Conservation (phyloP, 2,888 invertebrate species). For the Muscina levida region DNA sequence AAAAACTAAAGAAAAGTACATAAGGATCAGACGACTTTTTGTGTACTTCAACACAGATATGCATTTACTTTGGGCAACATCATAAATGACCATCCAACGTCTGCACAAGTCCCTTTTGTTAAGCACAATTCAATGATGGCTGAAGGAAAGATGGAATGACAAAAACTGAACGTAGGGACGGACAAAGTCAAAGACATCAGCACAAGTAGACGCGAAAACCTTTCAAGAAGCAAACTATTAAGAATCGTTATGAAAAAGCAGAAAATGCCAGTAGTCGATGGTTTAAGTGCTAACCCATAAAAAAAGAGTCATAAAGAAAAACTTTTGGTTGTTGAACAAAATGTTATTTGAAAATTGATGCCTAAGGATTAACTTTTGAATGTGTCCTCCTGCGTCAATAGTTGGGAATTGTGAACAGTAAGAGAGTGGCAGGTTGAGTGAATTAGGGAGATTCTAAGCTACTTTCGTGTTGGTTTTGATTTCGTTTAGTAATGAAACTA, state of each 20-base stretch:
- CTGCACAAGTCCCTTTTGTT: neutral
- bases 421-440: neutral
- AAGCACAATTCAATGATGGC: neutral
- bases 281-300: constrained; percentile 38
- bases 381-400: constrained; percentile 10
- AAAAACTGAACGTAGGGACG: no score
- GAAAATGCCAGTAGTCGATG: no score
- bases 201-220: no score
- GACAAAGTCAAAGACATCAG: no score
- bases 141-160: no score
- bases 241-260: no score
- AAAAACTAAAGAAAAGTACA: constrained; percentile 8
- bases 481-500: constrained; percentile 43
- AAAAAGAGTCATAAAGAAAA: constrained; percentile 51
- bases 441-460: neutral
- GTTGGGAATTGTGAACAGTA: neutral
- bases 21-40: constrained; percentile 48
- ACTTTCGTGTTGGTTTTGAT: constrained; percentile 23
- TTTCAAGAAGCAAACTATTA: no score
- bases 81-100: constrained; percentile 25
- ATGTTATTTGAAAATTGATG: constrained; percentile 49
- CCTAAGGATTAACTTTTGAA: constrained; percentile 56
- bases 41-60: constrained; percentile 12
- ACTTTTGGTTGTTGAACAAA: constrained; percentile 54
- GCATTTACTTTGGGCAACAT: neutral